Base-by-base conservation (phyloP, 2,888 invertebrate genomes). In the Lacanobia wlatinum region DNA sequence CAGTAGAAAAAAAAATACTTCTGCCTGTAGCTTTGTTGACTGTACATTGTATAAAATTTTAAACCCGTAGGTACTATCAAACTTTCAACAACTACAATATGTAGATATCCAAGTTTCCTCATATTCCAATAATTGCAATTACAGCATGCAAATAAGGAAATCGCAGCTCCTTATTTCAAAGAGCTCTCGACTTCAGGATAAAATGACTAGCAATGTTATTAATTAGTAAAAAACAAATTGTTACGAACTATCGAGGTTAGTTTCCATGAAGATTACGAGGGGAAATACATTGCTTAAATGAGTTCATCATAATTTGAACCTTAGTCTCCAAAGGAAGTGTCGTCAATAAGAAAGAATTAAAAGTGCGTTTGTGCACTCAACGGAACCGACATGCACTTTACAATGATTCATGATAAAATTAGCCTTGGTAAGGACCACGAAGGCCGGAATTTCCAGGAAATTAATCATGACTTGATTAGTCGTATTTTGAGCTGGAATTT, bases 371-470 rank as follows among this genome's bases (percentile, higher is more conserved):
- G 55, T 34, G 21, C 55, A 28, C 9, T 61, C 16, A 38, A 8
- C 63, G 16, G 23, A 59, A 60, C 52, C 10, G n/a, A 38, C 28
- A 23, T 48, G 43, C 43, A 63, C 12, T 62, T 50, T n/a, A n/a
- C 21, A 50, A 40, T 78, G 81, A 77, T 9, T 77, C 67, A 77
- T 55, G 16, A n/a, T 10, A 40, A 48, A 46, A 14, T 48, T 60
- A 46, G 56, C 67, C 64, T 73, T 79, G 75, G 14, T 59, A 28
- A 53, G 61, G 61, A 61, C 61, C 23, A 34, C n/a, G 23, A 21
- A 34, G n/a, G 28, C 48, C 28, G 78, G 82, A 34, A 61, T 28
- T 55, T 38, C 79, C n/a, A 16, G 12, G 5, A 9, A 23, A 18
- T 8, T 18, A 18, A 58, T 64, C 12, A 64, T 56, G 16, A 18